phyloP scores from a whole-genome alignment of 2,888 invertebrate genomes.

The Cataglyphis rosenhaueri region DNA sequence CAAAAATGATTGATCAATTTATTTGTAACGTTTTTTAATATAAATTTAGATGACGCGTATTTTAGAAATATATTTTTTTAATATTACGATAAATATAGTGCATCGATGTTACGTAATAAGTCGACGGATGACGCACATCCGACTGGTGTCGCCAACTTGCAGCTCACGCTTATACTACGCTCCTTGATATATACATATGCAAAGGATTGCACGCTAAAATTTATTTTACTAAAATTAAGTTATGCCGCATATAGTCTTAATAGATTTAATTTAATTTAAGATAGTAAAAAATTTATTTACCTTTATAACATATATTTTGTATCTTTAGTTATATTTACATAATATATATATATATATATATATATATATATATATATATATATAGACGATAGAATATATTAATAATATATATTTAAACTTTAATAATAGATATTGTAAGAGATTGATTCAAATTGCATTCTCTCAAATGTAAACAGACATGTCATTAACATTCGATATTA shows the following conservation, averaged over 20 bases:
- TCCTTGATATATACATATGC: neutral
- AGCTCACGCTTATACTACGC: slow-evolving; percentile 12
- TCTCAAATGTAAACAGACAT: neutral
- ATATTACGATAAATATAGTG: neutral
- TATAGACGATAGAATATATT: neutral
- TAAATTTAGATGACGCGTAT: neutral
- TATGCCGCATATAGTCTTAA: neutral
- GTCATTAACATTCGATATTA: neutral
- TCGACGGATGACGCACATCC: neutral
- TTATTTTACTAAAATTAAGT: neutral
- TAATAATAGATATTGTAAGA: neutral
- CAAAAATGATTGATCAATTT: neutral
- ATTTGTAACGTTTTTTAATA: neutral
- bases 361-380: neutral
- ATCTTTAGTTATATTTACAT: neutral
- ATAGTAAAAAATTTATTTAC: neutral
- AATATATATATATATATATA: neutral
- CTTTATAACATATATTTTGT: neutral
- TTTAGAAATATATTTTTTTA: neutral
- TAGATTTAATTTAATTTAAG: neutral
- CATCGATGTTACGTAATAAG: neutral
- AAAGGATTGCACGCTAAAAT: neutral
- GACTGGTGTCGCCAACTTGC: slow-evolving; percentile 54
- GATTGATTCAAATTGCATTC: neutral
- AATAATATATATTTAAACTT: neutral